Percentiles rank a stretch among this genome's conserved stretches.
Conservation (phyloP, 1,140 invertebrate species). For the Drosophila guanche region DNA sequence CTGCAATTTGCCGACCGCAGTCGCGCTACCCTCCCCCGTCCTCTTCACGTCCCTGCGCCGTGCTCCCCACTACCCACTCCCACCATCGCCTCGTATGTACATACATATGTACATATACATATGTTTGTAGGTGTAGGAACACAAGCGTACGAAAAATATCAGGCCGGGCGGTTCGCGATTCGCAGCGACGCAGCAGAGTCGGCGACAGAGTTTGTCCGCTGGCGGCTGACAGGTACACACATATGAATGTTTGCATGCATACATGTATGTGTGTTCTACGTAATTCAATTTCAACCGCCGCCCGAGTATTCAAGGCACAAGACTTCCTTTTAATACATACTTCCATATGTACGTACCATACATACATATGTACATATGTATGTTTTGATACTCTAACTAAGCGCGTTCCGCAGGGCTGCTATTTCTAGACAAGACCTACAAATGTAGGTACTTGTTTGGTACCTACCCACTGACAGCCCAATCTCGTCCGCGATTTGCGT, state of each 20-base stretch:
- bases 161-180: slow-evolving; percentile 47
- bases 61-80: no score
- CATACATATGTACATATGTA: slow-evolving; percentile 1
- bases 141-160: slow-evolving; percentile 51
- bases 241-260: slow-evolving; percentile 15
- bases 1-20: slow-evolving; percentile 51
- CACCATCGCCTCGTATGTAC: background rate
- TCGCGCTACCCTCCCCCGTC: slow-evolving; percentile 18
- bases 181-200: slow-evolving; percentile 1
- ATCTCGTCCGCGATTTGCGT: slow-evolving; percentile 81
- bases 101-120: slow-evolving; percentile 4
- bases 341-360: slow-evolving; percentile 9
- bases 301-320: slow-evolving; percentile 4
- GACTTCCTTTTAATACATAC: slow-evolving; percentile 21
- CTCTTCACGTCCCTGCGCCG: no score
- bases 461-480: slow-evolving; percentile 81
- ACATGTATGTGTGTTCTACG: slow-evolving; percentile 27
- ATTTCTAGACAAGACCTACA: slow-evolving; percentile 2
- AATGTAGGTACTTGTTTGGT: background rate
- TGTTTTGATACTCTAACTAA: background rate
- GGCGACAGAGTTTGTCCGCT: slow-evolving; percentile 39
- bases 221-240: slow-evolving; percentile 25
- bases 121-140: slow-evolving; percentile 25
- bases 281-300: slow-evolving; percentile 48
- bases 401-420: slow-evolving; percentile 6